Base-by-base conservation (phyloP, 2,797 vertebrate species). In the Distichodus sexfasciatus region DNA sequence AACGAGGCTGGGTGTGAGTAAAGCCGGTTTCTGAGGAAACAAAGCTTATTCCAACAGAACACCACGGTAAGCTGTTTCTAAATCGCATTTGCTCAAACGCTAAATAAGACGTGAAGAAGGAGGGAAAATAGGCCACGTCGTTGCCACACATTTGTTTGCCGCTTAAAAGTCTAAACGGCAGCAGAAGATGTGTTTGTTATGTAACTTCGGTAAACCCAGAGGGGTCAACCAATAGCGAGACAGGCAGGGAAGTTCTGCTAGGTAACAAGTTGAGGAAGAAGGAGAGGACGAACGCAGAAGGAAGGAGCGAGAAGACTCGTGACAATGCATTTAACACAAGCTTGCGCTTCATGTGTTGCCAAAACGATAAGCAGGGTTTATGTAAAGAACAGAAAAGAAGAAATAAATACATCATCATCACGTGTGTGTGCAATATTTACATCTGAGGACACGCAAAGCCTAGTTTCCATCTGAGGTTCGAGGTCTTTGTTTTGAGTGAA, bases 141-240 rank as follows among this genome's bases (percentile, higher is more conserved):
- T 33, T 47, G 15, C 44, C n/a, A 46, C 38, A n/a, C 1, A 35
- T 79, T 71, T 61, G 66, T 82, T 77, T 82, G 76, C 84, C 79
- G 67, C 48, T 1, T 26, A 71, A 83, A 66, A 29, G 36, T 72
- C 65, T 68, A 80, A 86, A 59, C 75, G 43, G 28, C 50, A 1
- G 62, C 70, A 70, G 82, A 72, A 80, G 78, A 79, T 26, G 69
- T 36, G 0, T 77, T 83, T 87, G 84, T 85, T 83, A 78, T 86
- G 88, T 63, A 66, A 40, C 31, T 40, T 29, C 70, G 79, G 77
- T 80, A 71, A 77, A 84, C 82, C n/a, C n/a, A 72, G 79, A 1
- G 54, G 80, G 76, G 74, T 84, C 82, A 51, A 59, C 88, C 88
- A 91, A 88, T 87, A 81, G 85, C 78, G 77, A 79, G 71, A 77